A percentile compares a stretch with the other conserved stretches of the same genome.
phyloP scores from a whole-genome alignment of 30 jellyfish, hydroid and myxozoan species.

The Hydractinia echinata region DNA sequence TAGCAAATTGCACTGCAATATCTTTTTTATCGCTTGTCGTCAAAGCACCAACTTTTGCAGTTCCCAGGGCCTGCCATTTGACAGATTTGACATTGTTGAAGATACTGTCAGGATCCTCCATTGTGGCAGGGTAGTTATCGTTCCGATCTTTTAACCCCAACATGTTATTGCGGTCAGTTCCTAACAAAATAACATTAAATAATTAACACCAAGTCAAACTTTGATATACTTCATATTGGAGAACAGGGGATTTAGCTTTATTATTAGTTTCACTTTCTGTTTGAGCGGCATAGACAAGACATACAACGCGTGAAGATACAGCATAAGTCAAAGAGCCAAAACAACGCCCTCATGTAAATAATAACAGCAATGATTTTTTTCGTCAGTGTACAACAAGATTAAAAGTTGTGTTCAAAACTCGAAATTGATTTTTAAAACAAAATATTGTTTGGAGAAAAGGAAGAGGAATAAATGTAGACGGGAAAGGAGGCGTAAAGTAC shows the following conservation, averaged over 20 bases:
- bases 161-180: constrained; percentile 84
- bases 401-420: no score
- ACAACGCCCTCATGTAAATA: background rate
- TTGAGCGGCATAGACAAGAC: background rate
- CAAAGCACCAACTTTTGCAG: background rate
- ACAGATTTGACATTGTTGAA: constrained; percentile 53
- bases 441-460: no score
- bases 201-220: background rate
- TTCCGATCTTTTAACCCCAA: constrained; percentile 54
- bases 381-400: no score
- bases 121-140: constrained; percentile 73
- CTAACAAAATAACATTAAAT: constrained; percentile 28
- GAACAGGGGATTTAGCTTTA: background rate
- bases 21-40: constrained; percentile 23
- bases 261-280: background rate
- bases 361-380: no score
- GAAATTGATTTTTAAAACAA: no score
- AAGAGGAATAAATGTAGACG: no score
- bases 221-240: background rate
- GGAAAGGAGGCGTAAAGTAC: no score
- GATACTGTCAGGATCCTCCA: constrained; percentile 52
- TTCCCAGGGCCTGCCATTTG: constrained; percentile 1
- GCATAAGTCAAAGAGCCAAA: background rate
- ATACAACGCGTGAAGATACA: background rate
- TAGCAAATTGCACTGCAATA: constrained; percentile 61